Base-by-base conservation (phyloP, 2,888 invertebrate genomes). In the Amblyjoppa fuscipennis region DNA sequence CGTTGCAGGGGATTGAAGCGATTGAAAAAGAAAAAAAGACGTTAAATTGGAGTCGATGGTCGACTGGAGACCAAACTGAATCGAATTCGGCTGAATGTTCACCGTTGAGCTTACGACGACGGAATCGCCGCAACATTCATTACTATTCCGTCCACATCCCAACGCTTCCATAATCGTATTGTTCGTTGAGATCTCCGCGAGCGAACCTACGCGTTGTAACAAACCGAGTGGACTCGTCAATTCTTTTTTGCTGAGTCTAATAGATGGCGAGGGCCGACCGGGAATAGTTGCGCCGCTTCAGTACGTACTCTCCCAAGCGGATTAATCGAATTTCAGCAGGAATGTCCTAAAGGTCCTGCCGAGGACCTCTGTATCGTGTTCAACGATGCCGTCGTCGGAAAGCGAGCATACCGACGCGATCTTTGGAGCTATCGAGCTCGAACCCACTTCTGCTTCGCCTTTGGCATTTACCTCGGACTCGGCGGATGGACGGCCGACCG, bases 121-220 rank as follows among this genome's bases (percentile, higher is more conserved):
- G 45, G 1, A 6, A 53, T 34, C 25, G 13, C 13, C 5, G n/a
- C 11, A 13, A 59, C 59, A n/a, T 34, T 75, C 34, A 69, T 81
- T 81, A 20, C 31, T 59, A 75, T 61, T 75, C 38, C 16, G n/a
- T 25, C 7, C n/a, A 2, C 20, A 74, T 64, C 34, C 31, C 69
- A 45, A 69, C 31, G 49, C 28, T 11, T 16, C 16, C 16, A 16
- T 16, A 11, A 28, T 31, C 13, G 31, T 31, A 61, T 61, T 31
- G 11, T 61, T 61, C 31, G 31, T 11, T 4, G 25, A 4, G 1
- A 61, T 28, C 13, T 3, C 28, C 28, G 28, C 61, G 28, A 31
- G 0, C 3, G 25, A 31, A 31, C 9, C 25, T 61, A 31, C 61
- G 61, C 16, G n/a, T 6, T 31, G n/a, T 16, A 31, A 16, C 6